Base-by-base conservation (phyloP, 2,797 vertebrate genomes). In the Channallabes apus region DNA sequence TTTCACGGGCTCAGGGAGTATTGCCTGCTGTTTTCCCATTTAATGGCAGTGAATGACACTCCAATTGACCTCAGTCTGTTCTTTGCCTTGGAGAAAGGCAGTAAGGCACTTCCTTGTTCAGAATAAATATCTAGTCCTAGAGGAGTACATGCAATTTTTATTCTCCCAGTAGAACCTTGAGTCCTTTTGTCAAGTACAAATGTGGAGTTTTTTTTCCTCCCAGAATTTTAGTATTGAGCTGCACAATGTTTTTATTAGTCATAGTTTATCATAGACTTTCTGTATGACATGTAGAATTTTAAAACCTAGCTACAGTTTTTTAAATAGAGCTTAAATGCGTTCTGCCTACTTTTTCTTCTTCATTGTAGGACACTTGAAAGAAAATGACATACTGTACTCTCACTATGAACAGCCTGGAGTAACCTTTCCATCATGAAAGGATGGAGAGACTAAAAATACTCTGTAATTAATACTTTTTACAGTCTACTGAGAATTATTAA, bases 61-160 rank as follows among this genome's bases (percentile, higher is more conserved):
- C 86, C 82, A 84, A 89, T 86, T 87, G 88, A 56, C 83, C 81
- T 68, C 72, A 62, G 41, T 80, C 72, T 90, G 86, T 90, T 86
- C 89, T 92, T 93, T 88, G 91, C 88, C 91, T 92, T 87, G 68
- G 87, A 91, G 86, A 87, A 62, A 85, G 80, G 86, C 90, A 90
- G 89, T 88, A 84, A 82, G 88, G 79, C 88, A 92, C 91, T 91
- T 90, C 90, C 89, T 83, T 90, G 86, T 15, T 75, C 80, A 56
- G 94, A 93, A 94, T 93, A 93, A 89, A 93, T 91, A 94, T 91
- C 87, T 92, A 92, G 80, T 84, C 88, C 12, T 54, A 64, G 83
- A 88, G 89, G 35, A 8, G n/a, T 65, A 80, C 38, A 41, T 80
- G 24, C 24, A 27, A 17, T 62, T 41, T 78, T 78, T 38, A 41